Evolutionary conservation across 2,113 vertebrate species (phyloP).

Genomic region (Hyaena hyaena): DNA sequence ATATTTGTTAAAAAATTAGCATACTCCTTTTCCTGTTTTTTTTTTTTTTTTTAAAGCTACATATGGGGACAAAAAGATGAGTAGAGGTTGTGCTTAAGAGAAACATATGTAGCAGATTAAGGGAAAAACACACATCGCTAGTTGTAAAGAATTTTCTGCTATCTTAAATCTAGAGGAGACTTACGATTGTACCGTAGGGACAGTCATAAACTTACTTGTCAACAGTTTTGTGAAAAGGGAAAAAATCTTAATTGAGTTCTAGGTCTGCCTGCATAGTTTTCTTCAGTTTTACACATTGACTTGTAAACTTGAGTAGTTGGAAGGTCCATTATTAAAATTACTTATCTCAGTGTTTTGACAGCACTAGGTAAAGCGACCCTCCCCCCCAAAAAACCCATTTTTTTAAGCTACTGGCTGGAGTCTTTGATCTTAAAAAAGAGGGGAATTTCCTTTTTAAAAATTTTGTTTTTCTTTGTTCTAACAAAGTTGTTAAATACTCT

Average conservation of each 20-base stretch:
- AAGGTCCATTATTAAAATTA: background rate
- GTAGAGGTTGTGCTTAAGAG: background rate
- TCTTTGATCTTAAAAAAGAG: conserved; percentile 17
- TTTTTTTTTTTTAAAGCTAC: background rate
- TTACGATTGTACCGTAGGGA: background rate
- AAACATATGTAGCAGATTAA: background rate
- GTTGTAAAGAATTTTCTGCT: background rate
- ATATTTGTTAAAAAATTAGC: background rate
- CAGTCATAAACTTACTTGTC: background rate
- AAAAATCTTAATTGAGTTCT: background rate
- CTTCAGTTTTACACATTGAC: background rate
- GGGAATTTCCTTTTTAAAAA: background rate
- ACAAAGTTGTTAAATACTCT: background rate
- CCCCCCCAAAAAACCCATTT: no score
- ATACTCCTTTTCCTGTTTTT: background rate
- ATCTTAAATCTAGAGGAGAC: background rate
- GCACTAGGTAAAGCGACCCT: background rate
- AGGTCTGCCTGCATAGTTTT: background rate
- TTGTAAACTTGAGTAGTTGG: background rate
- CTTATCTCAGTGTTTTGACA: background rate
- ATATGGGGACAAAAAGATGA: background rate
- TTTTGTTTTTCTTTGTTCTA: background rate
- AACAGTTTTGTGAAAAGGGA: conserved; percentile 27
- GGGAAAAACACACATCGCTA: background rate
- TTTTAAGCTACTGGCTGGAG: background rate